Base-by-base conservation (phyloP, 2,888 invertebrate genomes). In the Pachymerium ferrugineum region DNA sequence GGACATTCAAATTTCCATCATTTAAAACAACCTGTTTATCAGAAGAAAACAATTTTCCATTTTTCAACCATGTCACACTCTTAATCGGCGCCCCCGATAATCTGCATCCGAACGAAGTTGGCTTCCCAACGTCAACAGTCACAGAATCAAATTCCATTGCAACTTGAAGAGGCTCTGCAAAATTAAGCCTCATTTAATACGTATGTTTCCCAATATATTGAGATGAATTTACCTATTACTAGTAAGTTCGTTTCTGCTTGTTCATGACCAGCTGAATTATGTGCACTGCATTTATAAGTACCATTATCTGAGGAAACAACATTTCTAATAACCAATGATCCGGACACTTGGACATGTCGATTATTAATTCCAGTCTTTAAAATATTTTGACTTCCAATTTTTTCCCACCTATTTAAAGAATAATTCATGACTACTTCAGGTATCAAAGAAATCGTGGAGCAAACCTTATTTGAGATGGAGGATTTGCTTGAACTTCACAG, bases 281-380 rank as follows among this genome's bases (percentile, higher is more conserved):
- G 30, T 3, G 73, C 62, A n/a, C 8, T 31, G 22, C 73, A 73
- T 19, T 8, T 19, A 22, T 73, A 67, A 19, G 16, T 31, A 8
- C 73, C 73, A 19, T 16, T 62, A 22, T 73, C 73, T 6, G 25
- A 28, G 16, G 73, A 5, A 29, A 6, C 6, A 1, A 73, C 30
- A 67, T 62, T 72, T 33, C 28, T 3, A 6, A 72, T 72, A 12
- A 72, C 22, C 28, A 72, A 42, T 5, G 72, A 68, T 25, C 68
- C 68, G 8, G 30, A 29, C 4, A 68, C 14, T 31, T 68, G 68
- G 19, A n/a, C 5, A 3, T 31, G 29, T 8, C 68, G 28, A 3
- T 28, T 28, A 67, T 3, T 16, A 3, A 67, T 14, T 16, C 25
- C 8, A 14, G 4, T 16, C 29, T 67, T 28, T 16, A 6, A 14